phyloP scores from a whole-genome alignment of 2,888 invertebrate species.

The Callyntrura sp. region DNA sequence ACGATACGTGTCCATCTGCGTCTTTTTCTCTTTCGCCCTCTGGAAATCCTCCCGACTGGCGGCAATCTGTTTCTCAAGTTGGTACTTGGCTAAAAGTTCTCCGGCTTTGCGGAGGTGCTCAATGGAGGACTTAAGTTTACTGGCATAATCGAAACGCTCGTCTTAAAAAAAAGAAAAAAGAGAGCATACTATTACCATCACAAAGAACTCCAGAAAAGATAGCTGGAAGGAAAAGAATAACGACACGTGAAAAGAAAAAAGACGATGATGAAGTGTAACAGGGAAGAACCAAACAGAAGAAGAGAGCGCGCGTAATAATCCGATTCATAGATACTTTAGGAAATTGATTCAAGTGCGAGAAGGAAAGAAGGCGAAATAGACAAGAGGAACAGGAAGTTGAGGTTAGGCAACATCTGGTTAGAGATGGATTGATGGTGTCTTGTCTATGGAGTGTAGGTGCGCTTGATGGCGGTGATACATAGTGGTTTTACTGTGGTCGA shows the following conservation, averaged over 20 bases:
- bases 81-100: constrained; percentile 95
- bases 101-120: constrained; percentile 93
- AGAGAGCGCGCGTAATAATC: constrained; percentile 46
- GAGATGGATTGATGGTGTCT: background rate
- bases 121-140: constrained; percentile 95
- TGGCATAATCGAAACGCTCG: constrained; percentile 97
- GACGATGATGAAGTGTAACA: background rate
- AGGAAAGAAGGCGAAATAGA: constrained; percentile 6
- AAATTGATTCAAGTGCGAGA: constrained; percentile 53
- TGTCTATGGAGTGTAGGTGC: background rate
- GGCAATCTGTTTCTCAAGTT: constrained; percentile 96
- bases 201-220: background rate
- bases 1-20: constrained; percentile 94
- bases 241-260: background rate
- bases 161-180: constrained; percentile 87
- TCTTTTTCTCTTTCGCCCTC: constrained; percentile 94
- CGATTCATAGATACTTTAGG: constrained; percentile 51
- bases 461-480: background rate
- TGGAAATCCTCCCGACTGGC: constrained; percentile 97
- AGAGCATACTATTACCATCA: background rate
- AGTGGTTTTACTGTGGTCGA: background rate
- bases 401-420: constrained; percentile 10
- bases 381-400: constrained; percentile 9
- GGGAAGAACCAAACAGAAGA: too few relatives aligned
- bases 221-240: background rate